These are phyloP conservation scores for Sebastes oblongus DNA, from an alignment of 2,797 vertebrate species.

Conservation along the genomic window DNA sequence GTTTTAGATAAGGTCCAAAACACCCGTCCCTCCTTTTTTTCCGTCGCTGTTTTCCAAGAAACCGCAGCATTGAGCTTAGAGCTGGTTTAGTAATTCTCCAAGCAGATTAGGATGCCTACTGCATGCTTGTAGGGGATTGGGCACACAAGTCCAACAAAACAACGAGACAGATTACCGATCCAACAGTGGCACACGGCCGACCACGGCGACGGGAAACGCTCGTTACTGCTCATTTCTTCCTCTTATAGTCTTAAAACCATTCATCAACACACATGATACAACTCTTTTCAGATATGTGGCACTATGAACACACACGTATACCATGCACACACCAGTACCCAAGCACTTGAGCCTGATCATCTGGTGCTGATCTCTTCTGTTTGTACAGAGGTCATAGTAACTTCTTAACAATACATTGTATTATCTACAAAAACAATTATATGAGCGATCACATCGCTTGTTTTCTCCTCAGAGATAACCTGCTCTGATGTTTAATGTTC, in stretches of 20 bases:
- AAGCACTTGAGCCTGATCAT: slow-evolving; percentile 57
- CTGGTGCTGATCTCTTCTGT: slow-evolving; percentile 52
- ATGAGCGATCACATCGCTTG: slow-evolving; percentile 1
- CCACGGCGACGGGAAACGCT: slow-evolving; percentile 13
- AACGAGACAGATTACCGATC: slow-evolving; percentile 66
- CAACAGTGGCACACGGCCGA: slow-evolving; percentile 49
- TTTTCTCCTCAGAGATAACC: slow-evolving; percentile 13
- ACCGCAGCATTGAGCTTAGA: slow-evolving; percentile 49
- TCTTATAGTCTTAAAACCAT: slow-evolving; percentile 20
- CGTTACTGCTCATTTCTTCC: slow-evolving; percentile 24
- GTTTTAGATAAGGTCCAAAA: not conserved
- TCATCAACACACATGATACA: slow-evolving; percentile 13
- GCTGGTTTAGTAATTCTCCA: slow-evolving; percentile 70
- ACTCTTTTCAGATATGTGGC: slow-evolving; percentile 13
- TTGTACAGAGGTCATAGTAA: slow-evolving; percentile 52
- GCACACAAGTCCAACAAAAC: slow-evolving; percentile 60
- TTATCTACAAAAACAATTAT: slow-evolving; percentile 16
- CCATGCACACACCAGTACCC: slow-evolving; percentile 10
- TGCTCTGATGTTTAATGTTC: not conserved
- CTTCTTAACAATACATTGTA: slow-evolving; percentile 27
- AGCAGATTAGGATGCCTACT: slow-evolving; percentile 78
- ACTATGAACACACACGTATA: not conserved
- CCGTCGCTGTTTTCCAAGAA: slow-evolving; percentile 46
- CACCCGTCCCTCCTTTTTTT: not conserved
- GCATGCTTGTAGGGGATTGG: slow-evolving; percentile 77